Conservation (phyloP, 1,140 invertebrate genomes). For the Centruroides vittatus region DNA sequence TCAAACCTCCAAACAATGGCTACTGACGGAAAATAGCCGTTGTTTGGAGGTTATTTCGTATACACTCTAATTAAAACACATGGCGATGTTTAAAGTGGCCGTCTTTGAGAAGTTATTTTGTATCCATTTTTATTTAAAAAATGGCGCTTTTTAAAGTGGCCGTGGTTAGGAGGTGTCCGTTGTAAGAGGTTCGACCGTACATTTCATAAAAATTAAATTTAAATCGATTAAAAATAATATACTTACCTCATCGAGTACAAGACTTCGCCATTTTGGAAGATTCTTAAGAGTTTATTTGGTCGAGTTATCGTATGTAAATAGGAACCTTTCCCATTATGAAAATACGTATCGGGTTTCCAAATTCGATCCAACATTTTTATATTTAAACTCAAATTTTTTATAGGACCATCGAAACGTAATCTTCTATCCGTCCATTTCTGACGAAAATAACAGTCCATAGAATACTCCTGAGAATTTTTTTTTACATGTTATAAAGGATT, state of each 20-base stretch:
- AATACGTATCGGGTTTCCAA: slow-evolving; percentile 24
- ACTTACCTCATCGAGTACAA: slow-evolving; percentile 84
- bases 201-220: no score
- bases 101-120: no score
- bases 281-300: slow-evolving; percentile 82
- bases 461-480: slow-evolving; percentile 19
- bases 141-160: no score
- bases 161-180: no score
- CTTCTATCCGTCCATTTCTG: slow-evolving; percentile 22
- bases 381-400: slow-evolving; percentile 17
- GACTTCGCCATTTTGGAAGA: slow-evolving; percentile 67
- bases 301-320: slow-evolving; percentile 76
- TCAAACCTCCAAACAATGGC: no score
- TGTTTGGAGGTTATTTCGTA: no score
- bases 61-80: no score
- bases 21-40: no score
- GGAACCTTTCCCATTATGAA: slow-evolving; percentile 33
- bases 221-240: background rate
- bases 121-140: no score
- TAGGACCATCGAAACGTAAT: slow-evolving; percentile 17
- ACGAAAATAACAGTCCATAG: slow-evolving; percentile 23
- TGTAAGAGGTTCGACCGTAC: no score
- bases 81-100: no score
- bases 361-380: slow-evolving; percentile 23
- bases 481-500: background rate